phyloP scores from a whole-genome alignment of 2,113 vertebrate genomes.

The Podocnemis expansa region DNA sequence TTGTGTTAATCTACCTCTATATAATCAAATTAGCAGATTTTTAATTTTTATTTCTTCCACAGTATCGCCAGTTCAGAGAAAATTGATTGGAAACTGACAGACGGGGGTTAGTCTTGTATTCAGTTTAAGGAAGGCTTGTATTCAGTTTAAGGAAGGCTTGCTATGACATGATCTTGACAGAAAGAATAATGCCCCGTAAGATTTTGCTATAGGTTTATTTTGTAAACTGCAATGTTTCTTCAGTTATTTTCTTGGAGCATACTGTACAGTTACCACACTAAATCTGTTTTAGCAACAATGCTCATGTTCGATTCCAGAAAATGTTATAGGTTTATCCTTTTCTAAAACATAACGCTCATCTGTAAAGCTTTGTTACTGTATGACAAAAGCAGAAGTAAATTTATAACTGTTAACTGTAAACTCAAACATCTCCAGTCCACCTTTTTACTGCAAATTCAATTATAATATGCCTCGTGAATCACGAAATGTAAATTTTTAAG shows the following conservation, averaged over 20 bases:
- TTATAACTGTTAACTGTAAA: conserved; percentile 55
- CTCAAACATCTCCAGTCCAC: conserved; percentile 43
- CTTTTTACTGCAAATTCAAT: conserved; percentile 72
- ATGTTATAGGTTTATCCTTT: conserved; percentile 9
- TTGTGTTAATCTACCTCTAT: rapidly evolving
- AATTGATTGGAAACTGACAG: background rate
- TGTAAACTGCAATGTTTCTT: background rate
- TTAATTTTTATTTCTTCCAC: background rate
- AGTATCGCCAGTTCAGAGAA: background rate
- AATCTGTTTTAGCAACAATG: conserved; percentile 13
- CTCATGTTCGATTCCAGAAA: conserved; percentile 25
- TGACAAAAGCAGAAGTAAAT: conserved; percentile 27
- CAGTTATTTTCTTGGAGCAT: conserved; percentile 20
- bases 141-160: background rate
- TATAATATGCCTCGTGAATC: conserved; percentile 62
- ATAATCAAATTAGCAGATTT: background rate
- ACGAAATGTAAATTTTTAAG: conserved; percentile 65
- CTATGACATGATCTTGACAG: conserved; percentile 5
- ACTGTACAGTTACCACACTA: conserved; percentile 27
- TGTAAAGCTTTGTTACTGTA: conserved; percentile 16
- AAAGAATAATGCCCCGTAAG: background rate
- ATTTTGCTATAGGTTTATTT: conserved; percentile 7
- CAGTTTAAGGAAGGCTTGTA: background rate
- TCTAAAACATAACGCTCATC: background rate
- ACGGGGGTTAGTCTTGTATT: conserved; percentile 7